Evolutionary conservation across 2,113 vertebrate species (phyloP).

Genomic region (Psilopogon haemacephalus): DNA sequence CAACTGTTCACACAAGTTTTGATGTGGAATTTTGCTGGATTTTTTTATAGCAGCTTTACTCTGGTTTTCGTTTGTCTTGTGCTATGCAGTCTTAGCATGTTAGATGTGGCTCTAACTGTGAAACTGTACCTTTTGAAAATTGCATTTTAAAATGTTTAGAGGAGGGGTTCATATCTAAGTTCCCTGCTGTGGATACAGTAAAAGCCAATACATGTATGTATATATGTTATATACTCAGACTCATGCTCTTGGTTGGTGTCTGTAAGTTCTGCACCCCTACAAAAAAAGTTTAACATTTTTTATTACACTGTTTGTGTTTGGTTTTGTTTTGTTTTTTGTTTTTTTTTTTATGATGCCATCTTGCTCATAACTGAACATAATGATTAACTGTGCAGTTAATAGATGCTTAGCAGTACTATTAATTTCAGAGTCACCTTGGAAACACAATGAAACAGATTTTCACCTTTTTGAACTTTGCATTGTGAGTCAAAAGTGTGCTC

Average conservation of each 20-base stretch:
- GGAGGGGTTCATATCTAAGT: background rate
- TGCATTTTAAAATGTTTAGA: accelerated
- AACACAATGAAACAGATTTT: background rate
- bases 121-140: background rate
- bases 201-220: background rate
- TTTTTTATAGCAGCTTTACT: background rate
- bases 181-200: accelerated
- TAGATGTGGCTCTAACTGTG: background rate
- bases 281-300: background rate
- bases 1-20: background rate
- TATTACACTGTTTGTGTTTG: background rate
- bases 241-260: background rate
- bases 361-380: background rate
- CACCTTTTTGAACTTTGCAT: background rate
- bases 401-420: background rate
- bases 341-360: background rate
- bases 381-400: background rate
- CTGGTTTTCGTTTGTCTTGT: background rate
- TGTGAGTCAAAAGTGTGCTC: background rate
- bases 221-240: background rate
- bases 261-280: background rate
- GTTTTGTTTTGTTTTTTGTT: background rate
- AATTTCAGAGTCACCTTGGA: background rate
- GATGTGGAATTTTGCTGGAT: background rate
- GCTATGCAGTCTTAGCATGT: background rate